These are phyloP conservation scores for Diprion similis DNA, from an alignment of 1,140 invertebrate species.

Conservation along the genomic window DNA sequence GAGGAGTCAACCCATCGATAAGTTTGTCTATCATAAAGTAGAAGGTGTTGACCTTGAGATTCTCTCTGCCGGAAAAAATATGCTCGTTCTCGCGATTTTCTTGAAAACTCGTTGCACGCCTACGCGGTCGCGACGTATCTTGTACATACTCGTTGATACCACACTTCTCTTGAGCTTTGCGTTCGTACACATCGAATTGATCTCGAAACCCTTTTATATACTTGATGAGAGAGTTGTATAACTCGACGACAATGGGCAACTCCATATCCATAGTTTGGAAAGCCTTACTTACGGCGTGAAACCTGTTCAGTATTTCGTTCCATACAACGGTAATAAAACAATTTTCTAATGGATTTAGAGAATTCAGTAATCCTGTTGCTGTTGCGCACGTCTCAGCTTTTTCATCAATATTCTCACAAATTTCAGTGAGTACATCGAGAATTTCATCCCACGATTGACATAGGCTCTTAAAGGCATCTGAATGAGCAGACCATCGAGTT, in stretches of 20 bases:
- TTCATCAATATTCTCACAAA: constrained; percentile 26
- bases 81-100: neutral
- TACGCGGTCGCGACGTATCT: neutral
- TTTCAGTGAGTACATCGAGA: constrained; percentile 17
- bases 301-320: constrained; percentile 21
- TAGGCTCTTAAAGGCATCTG: constrained; percentile 27
- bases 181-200: neutral
- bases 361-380: constrained; percentile 21
- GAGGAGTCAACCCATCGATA: neutral
- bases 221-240: neutral
- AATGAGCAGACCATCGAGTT: constrained; percentile 31
- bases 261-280: neutral
- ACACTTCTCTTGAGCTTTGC: neutral
- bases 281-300: constrained; percentile 23
- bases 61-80: neutral
- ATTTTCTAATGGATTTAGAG: constrained; percentile 26
- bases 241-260: neutral
- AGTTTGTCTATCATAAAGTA: neutral
- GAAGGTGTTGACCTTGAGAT: neutral
- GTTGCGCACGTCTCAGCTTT: constrained; percentile 10
- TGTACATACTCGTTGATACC: neutral
- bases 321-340: constrained; percentile 28
- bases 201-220: neutral
- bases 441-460: constrained; percentile 20
- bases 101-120: neutral